A percentile compares a stretch with the other conserved stretches of the same genome.
Conservation (phyloP, 2,797 vertebrate species). For the Podarcis lilfordi region DNA sequence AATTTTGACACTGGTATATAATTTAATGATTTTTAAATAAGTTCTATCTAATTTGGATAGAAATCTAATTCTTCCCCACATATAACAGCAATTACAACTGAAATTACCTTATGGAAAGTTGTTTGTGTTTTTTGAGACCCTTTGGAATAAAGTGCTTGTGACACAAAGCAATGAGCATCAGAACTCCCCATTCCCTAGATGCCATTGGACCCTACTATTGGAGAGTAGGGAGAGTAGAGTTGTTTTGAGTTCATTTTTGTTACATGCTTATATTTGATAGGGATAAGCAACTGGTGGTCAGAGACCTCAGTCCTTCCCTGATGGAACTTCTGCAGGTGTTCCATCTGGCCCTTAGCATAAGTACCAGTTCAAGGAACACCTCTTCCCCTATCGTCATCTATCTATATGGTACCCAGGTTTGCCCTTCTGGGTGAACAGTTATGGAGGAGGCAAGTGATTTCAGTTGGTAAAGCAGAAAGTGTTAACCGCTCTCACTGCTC, state of each 20-base stretch:
- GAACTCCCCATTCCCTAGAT: background rate
- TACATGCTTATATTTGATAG: background rate
- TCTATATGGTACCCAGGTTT: background rate
- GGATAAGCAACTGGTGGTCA: background rate
- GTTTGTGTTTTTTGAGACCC: background rate
- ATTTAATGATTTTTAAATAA: background rate
- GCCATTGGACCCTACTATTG: too few species aligned
- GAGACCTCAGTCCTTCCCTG: background rate
- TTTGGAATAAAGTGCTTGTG: background rate
- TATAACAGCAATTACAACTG: background rate
- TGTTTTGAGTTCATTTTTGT: background rate
- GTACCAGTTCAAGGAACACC: background rate
- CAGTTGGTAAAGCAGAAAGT: background rate
- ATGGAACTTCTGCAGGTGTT: background rate
- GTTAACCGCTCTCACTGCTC: too few species aligned
- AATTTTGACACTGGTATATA: background rate
- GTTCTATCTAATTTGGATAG: background rate
- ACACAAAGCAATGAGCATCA: background rate
- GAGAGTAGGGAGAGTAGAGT: too few species aligned
- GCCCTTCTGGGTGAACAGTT: background rate
- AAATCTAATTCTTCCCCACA: background rate
- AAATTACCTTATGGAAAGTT: background rate
- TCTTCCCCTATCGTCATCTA: background rate
- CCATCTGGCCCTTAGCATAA: background rate
- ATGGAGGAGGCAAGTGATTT: background rate